These are phyloP conservation scores for Sebastes reedi DNA, from an alignment of 2,797 vertebrate genomes.

Conservation along the genomic window DNA sequence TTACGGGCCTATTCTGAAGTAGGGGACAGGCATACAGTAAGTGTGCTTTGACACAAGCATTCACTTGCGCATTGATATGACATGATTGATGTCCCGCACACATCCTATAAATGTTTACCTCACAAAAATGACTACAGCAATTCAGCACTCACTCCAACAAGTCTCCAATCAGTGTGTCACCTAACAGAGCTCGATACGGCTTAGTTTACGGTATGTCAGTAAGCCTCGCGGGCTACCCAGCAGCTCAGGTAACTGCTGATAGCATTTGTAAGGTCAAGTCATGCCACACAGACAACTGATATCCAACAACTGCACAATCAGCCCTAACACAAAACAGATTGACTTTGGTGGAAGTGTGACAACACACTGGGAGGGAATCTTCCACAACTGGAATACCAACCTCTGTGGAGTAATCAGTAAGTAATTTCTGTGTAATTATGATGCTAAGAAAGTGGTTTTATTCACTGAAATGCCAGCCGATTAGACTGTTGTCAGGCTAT, in stretches of 20 bases:
- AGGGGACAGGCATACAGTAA: background rate
- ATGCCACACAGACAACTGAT: slow-evolving; percentile 65
- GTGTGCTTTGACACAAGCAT: background rate
- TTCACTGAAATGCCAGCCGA: background rate
- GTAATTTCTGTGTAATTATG: slow-evolving; percentile 3
- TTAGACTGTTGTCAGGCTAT: background rate
- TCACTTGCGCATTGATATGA: slow-evolving; percentile 6
- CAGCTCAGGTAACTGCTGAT: slow-evolving; percentile 72
- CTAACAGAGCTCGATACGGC: slow-evolving; percentile 43
- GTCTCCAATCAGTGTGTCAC: slow-evolving; percentile 51
- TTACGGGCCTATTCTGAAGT: background rate
- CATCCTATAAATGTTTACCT: slow-evolving; percentile 51
- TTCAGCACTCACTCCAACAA: slow-evolving; percentile 49
- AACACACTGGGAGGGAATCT: slow-evolving; percentile 20
- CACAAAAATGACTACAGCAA: slow-evolving; percentile 40
- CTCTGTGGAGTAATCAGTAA: slow-evolving; percentile 1
- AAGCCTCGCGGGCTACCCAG: slow-evolving; percentile 51
- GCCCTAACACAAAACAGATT: slow-evolving; percentile 71
- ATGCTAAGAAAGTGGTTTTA: background rate
- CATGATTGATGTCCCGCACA: slow-evolving; percentile 22
- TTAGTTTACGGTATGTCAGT: slow-evolving; percentile 57
- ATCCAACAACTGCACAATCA: slow-evolving; percentile 72
- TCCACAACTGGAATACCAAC: slow-evolving; percentile 30
- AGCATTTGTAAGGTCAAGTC: slow-evolving; percentile 69
- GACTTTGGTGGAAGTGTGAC: slow-evolving; percentile 60